Percentiles rank a stretch among this genome's conserved stretches.
These are phyloP conservation scores for Microcebus lehilahytsara DNA, from an alignment of 2,113 vertebrate genomes.

Conservation along the genomic window DNA sequence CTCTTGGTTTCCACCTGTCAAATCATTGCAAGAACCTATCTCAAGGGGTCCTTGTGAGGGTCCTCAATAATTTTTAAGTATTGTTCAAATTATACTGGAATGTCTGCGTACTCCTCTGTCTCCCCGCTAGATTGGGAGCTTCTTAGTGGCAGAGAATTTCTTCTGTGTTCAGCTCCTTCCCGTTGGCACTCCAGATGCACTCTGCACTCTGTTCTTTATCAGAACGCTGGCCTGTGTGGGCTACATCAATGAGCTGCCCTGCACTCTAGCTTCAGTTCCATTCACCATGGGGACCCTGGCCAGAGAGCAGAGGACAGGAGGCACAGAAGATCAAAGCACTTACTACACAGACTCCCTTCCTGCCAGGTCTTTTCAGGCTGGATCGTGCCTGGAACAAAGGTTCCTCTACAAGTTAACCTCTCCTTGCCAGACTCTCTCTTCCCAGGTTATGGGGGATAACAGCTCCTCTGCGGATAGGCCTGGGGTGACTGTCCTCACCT, in stretches of 20 bases:
- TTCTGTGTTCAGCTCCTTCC: background rate
- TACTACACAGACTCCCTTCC: background rate
- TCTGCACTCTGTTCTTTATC: background rate
- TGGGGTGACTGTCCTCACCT: too few relatives aligned
- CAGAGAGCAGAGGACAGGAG: background rate
- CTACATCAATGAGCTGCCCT: background rate
- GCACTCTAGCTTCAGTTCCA: background rate
- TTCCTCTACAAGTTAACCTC: background rate
- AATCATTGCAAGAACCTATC: background rate
- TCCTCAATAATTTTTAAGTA: background rate
- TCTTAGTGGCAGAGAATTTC: background rate
- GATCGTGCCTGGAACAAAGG: background rate
- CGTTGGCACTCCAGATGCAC: background rate
- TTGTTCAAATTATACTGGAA: background rate
- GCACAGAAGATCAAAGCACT: background rate
- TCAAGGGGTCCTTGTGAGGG: background rate
- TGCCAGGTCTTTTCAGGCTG: fast-evolving
- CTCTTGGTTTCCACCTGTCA: background rate
- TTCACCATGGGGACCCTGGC: background rate
- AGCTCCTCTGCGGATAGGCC: background rate
- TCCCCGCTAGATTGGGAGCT: too few relatives aligned
- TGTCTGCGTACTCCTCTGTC: background rate
- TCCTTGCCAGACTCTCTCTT: background rate
- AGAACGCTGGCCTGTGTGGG: background rate
- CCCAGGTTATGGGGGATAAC: background rate